Evolutionary conservation across 1,140 invertebrate species (phyloP).

Genomic region (Habropoda laboriosa): DNA sequence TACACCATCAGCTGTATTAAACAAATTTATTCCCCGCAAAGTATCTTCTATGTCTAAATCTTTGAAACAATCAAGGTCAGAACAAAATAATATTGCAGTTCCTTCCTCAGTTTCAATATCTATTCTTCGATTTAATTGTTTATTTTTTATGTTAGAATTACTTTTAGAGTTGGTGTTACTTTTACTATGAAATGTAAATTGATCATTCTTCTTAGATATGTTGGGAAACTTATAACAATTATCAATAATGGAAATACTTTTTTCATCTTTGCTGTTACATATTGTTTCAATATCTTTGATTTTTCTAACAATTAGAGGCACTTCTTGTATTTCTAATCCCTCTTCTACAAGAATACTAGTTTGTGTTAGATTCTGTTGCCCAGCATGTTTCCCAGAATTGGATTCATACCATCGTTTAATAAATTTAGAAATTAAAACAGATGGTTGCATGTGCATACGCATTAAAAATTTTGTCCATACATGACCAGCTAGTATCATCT

Average conservation of each 20-base stretch:
- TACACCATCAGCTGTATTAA: constrained; percentile 66
- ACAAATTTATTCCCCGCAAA: constrained; percentile 74
- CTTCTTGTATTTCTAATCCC: constrained; percentile 85
- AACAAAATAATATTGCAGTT: constrained; percentile 67
- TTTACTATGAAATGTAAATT: neutral
- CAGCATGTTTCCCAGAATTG: constrained; percentile 22
- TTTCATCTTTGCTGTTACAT: neutral
- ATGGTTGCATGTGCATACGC: constrained; percentile 8
- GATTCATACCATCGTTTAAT: constrained; percentile 62
- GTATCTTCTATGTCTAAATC: constrained; percentile 76
- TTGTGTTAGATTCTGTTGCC: constrained; percentile 62
- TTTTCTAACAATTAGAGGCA: constrained; percentile 86
- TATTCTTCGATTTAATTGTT: constrained; percentile 51
- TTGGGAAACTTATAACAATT: constrained; percentile 6
- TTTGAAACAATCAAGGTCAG: constrained; percentile 68
- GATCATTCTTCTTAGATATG: constrained; percentile 27
- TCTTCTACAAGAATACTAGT: constrained; percentile 87
- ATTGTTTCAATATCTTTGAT: constrained; percentile 70
- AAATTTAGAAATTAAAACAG: constrained; percentile 32
- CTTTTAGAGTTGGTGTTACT: neutral
- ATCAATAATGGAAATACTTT: neutral
- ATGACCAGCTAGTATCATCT: constrained; percentile 54
- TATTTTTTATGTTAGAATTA: constrained; percentile 14
- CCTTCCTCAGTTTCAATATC: constrained; percentile 71
- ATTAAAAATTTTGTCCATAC: constrained; percentile 45